Evolutionary conservation across 2,797 vertebrate genomes (phyloP).

Genomic region (Moxostoma hubbsi): DNA sequence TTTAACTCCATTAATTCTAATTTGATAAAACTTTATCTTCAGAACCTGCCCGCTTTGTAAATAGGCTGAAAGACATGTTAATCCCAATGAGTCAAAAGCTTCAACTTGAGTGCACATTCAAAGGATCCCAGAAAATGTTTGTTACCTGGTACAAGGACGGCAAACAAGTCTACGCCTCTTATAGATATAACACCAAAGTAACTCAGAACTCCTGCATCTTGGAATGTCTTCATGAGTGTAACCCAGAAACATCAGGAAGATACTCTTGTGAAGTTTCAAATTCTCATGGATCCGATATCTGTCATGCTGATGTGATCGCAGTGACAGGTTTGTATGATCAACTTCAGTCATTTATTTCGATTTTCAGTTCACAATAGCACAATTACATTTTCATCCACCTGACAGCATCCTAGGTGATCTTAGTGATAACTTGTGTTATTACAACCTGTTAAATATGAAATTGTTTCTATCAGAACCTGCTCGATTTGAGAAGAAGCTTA

Average conservation of each 20-base stretch:
- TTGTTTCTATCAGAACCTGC: too few species aligned
- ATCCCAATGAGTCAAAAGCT: constrained; percentile 68
- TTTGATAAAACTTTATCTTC: constrained; percentile 12
- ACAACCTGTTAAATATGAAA: constrained; percentile 41
- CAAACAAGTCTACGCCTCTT: constrained; percentile 82
- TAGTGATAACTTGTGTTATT: too few species aligned
- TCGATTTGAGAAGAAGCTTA: constrained; percentile 87
- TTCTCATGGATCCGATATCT: constrained; percentile 82
- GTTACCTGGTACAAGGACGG: constrained; percentile 82
- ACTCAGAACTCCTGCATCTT: constrained; percentile 40
- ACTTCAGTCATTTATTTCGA: too few species aligned
- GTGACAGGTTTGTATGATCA: constrained; percentile 78
- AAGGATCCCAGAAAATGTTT: constrained; percentile 80
- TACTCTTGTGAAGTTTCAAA: constrained; percentile 84
- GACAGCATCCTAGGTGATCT: too few species aligned
- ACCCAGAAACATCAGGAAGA: constrained; percentile 44
- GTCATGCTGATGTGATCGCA: constrained; percentile 77
- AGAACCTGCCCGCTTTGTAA: constrained; percentile 45
- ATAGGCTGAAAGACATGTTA: constrained; percentile 32
- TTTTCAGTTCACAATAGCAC: too few species aligned
- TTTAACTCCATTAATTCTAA: too few species aligned
- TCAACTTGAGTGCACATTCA: constrained; percentile 80
- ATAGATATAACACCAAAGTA: constrained; percentile 67
- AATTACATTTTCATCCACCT: too few species aligned
- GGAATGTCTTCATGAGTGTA: constrained; percentile 46